Base-by-base conservation (phyloP, 2,113 vertebrate genomes). In the Xenopus borealis region DNA sequence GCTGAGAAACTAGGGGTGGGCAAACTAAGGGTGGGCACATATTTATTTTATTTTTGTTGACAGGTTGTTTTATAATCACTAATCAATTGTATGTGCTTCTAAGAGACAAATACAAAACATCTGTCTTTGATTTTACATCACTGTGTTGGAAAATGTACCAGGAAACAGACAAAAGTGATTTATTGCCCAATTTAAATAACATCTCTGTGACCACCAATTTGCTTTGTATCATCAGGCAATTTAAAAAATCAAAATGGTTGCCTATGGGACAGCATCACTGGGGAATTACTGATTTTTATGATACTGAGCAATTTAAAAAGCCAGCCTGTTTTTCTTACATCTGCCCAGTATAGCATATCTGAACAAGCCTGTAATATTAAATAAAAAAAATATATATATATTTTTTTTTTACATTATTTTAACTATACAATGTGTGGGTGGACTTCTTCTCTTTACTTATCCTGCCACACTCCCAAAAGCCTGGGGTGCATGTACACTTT, bases 41-140 rank as follows among this genome's bases (percentile, higher is more conserved):
- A n/a, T n/a, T 55, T 55, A 55, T 55, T 55, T 55, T 55, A 55
- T 55, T 9, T 55, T 55, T 55, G 53, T n/a, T 55, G 53, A n/a
- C 53, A 55, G 17, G 14, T 18, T 55, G 53, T 55, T 55, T 55
- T 55, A 16, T n/a, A 55, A 55, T 55, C 17, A 55, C 53, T 17
- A n/a, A 7, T 3, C 53, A 55, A 55, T 55, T 55, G 18, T 17
- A n/a, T 9, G 12, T 55, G 7, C 17, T 55, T 55, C 53, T 18
- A 27, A 27, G 23, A 27, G 23, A 27, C 23, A 27, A 27, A 27
- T 27, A 27, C 3, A 55, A 55, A 55, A 55, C 53, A 12, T 7
- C 53, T 55, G 17, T 55, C 53, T 55, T 55, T 55, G 53, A 55
- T 55, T n/a, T 16, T 16, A 16, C 53, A 55, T 55, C 53, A n/a